Percentiles rank a stretch among this genome's conserved stretches.
Evolutionary conservation across 2,113 vertebrate genomes (phyloP).

Genomic region (Poecile atricapillus): DNA sequence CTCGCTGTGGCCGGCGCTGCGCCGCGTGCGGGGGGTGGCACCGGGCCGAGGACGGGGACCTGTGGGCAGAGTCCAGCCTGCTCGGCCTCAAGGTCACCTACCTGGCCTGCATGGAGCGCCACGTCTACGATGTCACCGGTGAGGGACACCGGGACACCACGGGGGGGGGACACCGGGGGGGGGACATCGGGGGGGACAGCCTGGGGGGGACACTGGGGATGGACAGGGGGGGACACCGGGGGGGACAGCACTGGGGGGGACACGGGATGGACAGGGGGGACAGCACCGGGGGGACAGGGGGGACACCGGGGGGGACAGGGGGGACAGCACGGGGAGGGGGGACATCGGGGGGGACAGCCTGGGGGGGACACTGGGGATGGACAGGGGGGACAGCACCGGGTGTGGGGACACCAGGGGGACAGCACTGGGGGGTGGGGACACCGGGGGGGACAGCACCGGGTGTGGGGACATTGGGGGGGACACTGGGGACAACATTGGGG

Average conservation of each 20-base stretch:
- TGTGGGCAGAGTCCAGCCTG: conserved; percentile 97
- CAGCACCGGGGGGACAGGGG: too few relatives aligned
- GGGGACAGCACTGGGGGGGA: not conserved
- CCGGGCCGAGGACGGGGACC: conserved; percentile 89
- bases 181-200: too few relatives aligned
- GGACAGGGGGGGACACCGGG: not conserved
- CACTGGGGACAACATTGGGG: too few relatives aligned
- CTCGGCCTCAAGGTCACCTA: conserved; percentile 93
- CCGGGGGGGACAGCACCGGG: too few relatives aligned
- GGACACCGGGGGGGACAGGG: not conserved
- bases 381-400: not conserved
- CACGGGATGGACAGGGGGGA: too few relatives aligned
- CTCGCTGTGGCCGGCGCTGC: conserved; percentile 85
- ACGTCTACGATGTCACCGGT: conserved; percentile 27
- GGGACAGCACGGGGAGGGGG: too few relatives aligned
- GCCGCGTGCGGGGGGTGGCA: conserved; percentile 85
- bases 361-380: not conserved
- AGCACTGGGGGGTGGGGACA: too few relatives aligned
- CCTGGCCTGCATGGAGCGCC: conserved; percentile 91
- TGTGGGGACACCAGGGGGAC: not conserved
- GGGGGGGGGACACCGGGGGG: too few relatives aligned
- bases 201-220: not conserved
- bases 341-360: too few relatives aligned
- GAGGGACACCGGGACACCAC: not conserved
- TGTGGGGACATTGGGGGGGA: too few relatives aligned